phyloP scores from a whole-genome alignment of 2,113 vertebrate genomes.

The Prinia subflava region DNA sequence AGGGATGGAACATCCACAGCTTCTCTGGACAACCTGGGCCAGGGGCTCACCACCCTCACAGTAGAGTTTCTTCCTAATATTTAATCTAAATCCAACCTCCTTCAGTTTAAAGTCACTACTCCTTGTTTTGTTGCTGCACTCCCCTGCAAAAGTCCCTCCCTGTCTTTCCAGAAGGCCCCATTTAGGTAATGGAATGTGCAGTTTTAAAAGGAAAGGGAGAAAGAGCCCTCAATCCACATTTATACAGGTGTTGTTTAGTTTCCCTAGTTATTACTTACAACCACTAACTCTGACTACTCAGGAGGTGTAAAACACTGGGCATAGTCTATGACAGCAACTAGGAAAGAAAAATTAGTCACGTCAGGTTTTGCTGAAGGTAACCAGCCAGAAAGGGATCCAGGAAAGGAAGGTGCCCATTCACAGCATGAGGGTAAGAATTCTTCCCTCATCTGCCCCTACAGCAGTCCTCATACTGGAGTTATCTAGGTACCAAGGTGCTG shows the following conservation, averaged over 20 bases:
- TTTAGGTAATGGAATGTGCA: not conserved
- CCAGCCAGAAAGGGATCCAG: not conserved
- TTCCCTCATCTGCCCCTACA: not conserved
- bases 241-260: not conserved
- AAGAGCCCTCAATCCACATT: not conserved
- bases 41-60: not conserved
- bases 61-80: not conserved
- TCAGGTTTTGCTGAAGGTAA: not conserved
- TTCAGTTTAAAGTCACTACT: not conserved
- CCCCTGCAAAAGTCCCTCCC: not conserved
- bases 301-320: not conserved
- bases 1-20: rapidly evolving
- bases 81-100: not conserved
- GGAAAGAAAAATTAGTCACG: not conserved
- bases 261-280: not conserved
- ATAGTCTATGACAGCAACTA: not conserved
- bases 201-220: not conserved
- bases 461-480: not conserved
- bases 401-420: not conserved
- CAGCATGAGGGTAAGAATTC: not conserved
- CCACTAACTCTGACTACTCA: not conserved
- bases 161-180: rapidly evolving
- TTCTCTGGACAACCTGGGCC: not conserved
- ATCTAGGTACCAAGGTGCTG: not conserved
- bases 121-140: rapidly evolving